Conservation (phyloP, 1,140 invertebrate species). For the Telenomus remus region DNA sequence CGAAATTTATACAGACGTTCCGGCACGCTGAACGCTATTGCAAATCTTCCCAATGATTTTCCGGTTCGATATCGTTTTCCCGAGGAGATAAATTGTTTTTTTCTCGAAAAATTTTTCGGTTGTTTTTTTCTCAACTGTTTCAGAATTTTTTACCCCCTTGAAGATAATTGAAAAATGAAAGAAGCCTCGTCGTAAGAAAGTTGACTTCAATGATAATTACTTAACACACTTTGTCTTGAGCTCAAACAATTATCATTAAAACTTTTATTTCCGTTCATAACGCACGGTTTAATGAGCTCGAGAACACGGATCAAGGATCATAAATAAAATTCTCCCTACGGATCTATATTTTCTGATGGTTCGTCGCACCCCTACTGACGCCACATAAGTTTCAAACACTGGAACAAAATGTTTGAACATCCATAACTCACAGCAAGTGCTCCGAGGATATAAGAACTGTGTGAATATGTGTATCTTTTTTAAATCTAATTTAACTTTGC, state of each 20-base stretch:
- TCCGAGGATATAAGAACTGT: slow-evolving; percentile 7
- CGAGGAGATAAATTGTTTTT: too few relatives aligned
- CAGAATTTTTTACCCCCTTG: too few relatives aligned
- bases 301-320: slow-evolving; percentile 19
- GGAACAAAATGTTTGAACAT: slow-evolving; percentile 48
- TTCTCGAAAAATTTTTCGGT: too few relatives aligned
- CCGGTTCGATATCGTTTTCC: background rate
- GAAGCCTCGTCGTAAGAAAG: too few relatives aligned
- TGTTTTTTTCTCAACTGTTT: too few relatives aligned
- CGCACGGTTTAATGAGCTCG: slow-evolving; percentile 36
- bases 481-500: slow-evolving; percentile 48
- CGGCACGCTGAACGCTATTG: slow-evolving; percentile 34
- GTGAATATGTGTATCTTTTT: slow-evolving; percentile 31
- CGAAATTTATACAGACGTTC: slow-evolving; percentile 30
- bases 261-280: slow-evolving; percentile 31
- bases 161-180: too few relatives aligned
- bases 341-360: slow-evolving; percentile 48
- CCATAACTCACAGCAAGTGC: slow-evolving; percentile 23
- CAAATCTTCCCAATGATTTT: slow-evolving; percentile 30
- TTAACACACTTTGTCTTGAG: slow-evolving; percentile 22
- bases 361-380: slow-evolving; percentile 44
- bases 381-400: slow-evolving; percentile 39
- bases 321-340: slow-evolving; percentile 47
- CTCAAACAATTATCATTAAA: slow-evolving; percentile 23
- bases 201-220: slow-evolving; percentile 13